phyloP scores from a whole-genome alignment of 2,888 invertebrate genomes.

The Machimus atricapillus region DNA sequence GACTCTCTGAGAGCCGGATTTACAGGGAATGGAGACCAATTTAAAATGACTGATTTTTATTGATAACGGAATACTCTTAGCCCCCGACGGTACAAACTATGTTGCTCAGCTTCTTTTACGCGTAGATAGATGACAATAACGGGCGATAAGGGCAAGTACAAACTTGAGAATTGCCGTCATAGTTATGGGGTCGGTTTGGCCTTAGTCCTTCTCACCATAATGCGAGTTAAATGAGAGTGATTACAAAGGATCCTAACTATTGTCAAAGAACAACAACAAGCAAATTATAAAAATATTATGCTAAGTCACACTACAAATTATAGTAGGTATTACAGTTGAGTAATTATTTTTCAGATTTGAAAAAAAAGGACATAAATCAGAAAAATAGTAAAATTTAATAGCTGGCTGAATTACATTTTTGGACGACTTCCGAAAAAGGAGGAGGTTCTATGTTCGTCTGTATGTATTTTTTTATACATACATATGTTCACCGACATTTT shows the following conservation, averaged over 20 bases:
- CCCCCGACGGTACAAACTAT: neutral
- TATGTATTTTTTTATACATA: too few relatives aligned
- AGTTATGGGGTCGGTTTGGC: neutral
- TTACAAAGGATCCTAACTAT: too few relatives aligned
- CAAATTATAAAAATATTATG: neutral
- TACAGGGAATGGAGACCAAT: conserved; percentile 13
- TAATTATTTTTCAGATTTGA: too few relatives aligned
- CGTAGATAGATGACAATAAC: neutral
- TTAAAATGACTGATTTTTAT: conserved; percentile 36
- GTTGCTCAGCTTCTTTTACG: neutral
- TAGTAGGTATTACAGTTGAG: too few relatives aligned
- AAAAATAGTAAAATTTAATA: too few relatives aligned
- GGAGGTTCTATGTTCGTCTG: too few relatives aligned
- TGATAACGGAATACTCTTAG: conserved; percentile 8
- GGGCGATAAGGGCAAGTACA: neutral
- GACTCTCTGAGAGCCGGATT: conserved; percentile 4
- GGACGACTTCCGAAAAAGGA: too few relatives aligned
- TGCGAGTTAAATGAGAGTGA: neutral
- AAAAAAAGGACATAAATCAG: too few relatives aligned
- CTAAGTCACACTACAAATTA: neutral
- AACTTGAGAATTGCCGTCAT: neutral
- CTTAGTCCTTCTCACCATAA: neutral
- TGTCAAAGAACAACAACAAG: too few relatives aligned
- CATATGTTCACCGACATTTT: too few relatives aligned
- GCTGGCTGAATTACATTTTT: too few relatives aligned